A percentile compares a stretch with the other conserved stretches of the same genome.
Evolutionary conservation across 2,888 invertebrate genomes (phyloP).

Genomic region (Brachyopa scutellaris): DNA sequence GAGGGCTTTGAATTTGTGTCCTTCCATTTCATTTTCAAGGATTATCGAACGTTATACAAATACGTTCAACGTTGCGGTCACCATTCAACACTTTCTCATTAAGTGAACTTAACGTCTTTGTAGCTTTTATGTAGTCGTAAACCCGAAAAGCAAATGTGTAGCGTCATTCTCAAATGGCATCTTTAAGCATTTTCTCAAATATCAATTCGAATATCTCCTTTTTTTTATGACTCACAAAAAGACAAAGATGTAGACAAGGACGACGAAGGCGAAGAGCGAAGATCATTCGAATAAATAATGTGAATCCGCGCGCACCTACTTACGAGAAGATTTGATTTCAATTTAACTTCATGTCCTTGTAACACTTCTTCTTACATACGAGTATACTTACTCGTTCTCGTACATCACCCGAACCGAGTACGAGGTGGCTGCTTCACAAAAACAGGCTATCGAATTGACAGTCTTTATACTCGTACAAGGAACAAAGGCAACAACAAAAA

Average conservation of each 20-base stretch:
- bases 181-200: conserved; percentile 60
- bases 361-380: conserved; percentile 47
- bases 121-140: conserved; percentile 2
- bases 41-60: no score
- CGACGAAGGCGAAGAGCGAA: no score
- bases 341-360: conserved; percentile 66
- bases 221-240: no score
- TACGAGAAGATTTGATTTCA: conserved; percentile 66
- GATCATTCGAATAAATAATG: conserved; percentile 65
- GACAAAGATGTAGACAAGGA: no score
- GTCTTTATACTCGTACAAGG: conserved; percentile 7
- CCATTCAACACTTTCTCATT: conserved; percentile 57
- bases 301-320: conserved; percentile 63
- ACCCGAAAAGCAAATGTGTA: conserved; percentile 11
- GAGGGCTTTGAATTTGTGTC: no score
- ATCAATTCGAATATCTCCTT: conserved; percentile 58
- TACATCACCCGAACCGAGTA: no score
- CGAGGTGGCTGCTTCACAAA: neutral
- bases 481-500: neutral
- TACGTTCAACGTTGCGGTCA: no score
- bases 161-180: conserved; percentile 23
- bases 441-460: conserved; percentile 30
- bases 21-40: no score
- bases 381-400: no score
- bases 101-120: conserved; percentile 36